Percentiles rank a stretch among this genome's conserved stretches.
Evolutionary conservation across 2,113 vertebrate genomes (phyloP).

Genomic region (Catharus bicknelli): DNA sequence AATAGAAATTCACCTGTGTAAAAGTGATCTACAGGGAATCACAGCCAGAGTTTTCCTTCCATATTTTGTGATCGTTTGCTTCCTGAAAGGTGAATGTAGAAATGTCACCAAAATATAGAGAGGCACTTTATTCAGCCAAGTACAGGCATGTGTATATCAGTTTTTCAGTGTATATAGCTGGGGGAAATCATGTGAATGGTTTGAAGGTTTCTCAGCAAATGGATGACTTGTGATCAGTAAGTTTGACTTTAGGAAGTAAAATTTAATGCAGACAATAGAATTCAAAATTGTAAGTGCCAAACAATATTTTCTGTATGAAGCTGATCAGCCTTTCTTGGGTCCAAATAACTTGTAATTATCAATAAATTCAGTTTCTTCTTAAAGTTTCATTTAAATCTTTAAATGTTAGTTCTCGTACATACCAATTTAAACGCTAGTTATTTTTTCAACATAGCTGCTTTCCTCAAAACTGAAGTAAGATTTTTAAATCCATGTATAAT

Average conservation of each 20-base stretch:
- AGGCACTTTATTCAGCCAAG: background rate
- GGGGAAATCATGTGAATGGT: background rate
- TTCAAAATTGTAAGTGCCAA: background rate
- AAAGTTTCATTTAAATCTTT: background rate
- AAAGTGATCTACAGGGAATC: background rate
- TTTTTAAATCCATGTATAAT: conserved; percentile 11
- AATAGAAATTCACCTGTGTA: background rate
- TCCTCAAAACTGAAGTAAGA: background rate
- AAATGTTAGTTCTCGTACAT: background rate
- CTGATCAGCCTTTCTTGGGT: background rate
- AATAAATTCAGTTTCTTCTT: background rate
- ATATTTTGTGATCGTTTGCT: background rate
- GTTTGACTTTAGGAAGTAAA: background rate
- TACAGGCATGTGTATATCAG: background rate
- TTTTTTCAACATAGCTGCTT: background rate
- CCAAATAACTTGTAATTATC: background rate
- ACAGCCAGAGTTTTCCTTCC: background rate
- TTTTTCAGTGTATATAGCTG: background rate
- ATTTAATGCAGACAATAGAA: background rate
- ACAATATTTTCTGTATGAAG: background rate
- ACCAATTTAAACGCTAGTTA: background rate
- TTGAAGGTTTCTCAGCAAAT: background rate
- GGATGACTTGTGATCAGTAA: background rate
- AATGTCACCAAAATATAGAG: background rate
- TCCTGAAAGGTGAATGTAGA: background rate